Evolutionary conservation across 2,113 vertebrate species (phyloP), one percentile per base, ranked within the genome.

Genomic region (Onychostruthus taczanowskii): DNA sequence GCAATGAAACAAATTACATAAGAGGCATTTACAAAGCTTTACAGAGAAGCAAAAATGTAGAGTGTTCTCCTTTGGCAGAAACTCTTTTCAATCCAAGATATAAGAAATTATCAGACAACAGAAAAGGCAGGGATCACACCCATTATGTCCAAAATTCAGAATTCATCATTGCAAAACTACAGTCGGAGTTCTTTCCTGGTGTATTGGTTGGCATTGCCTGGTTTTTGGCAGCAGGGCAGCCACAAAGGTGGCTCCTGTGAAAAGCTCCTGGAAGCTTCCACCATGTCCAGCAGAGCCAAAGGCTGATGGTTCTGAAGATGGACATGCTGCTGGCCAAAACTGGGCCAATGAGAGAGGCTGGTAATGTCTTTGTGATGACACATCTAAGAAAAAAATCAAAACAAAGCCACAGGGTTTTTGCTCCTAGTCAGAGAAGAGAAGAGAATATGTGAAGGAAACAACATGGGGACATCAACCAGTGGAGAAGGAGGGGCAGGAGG

Each of bases 301-400:
- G 13, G 3, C 2, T 50, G 35, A 41, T 33, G 28, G 17, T 28
- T 50, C 6, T 37, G 28, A 77, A 26, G 28, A 16, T 20, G 35
- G 44, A 50, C 30, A 27, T 13, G 16, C 17, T 77, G 28, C 28
- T 41, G 30, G 46, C 46, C 59, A n/a, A 46, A 50, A 2, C 22
- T 52, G 35, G 46, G 23, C 8, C 35, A n/a, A 4, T 28, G 13
- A n/a, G 5, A 77, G 23, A 41, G 8, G 17, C 0, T 52, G 27
- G 17, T 21, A 52, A 41, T 0, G 1, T 1, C 58, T 62, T 23
- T 50, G 22, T 41, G 30, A n/a, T 11, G 2, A 20, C 9, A 20
- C 24, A 15, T 26, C 31, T 26, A 41, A 41, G 17, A 77, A 49
- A 13, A 27, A 50, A 77, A 50, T 50, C 6, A 44, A 73, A 53